phyloP scores from a whole-genome alignment of 1,140 invertebrate genomes.

The Anastrepha ludens region DNA sequence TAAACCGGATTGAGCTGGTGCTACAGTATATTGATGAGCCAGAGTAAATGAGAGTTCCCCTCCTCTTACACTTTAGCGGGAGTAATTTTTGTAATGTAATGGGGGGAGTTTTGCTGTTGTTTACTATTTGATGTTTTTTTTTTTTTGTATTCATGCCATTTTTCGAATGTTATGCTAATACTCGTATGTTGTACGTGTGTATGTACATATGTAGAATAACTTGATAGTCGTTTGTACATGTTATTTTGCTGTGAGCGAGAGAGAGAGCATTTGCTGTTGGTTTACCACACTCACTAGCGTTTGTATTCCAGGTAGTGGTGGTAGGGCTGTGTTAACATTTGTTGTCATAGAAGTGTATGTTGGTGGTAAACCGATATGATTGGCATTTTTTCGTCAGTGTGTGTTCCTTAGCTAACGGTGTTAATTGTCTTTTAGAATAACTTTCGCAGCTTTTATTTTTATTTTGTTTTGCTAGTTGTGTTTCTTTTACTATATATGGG shows the following conservation, averaged over 20 bases:
- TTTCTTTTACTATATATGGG: neutral
- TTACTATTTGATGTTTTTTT: neutral
- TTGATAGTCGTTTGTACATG: too few species aligned
- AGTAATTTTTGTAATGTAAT: slow-evolving; percentile 5
- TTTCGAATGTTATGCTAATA: slow-evolving; percentile 13
- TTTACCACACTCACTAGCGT: too few species aligned
- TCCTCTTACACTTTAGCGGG: neutral
- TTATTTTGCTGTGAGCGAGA: too few species aligned
- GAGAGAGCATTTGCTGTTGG: too few species aligned
- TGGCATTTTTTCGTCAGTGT: too few species aligned
- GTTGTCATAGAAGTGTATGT: too few species aligned
- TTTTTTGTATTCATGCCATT: neutral
- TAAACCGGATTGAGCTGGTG: slow-evolving; percentile 16
- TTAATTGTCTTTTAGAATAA: neutral
- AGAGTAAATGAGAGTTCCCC: neutral
- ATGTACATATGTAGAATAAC: neutral
- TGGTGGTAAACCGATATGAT: too few species aligned
- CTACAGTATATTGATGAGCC: neutral
- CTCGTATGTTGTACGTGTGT: neutral
- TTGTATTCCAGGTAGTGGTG: too few species aligned
- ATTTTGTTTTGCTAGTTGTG: neutral
- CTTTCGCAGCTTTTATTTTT: neutral
- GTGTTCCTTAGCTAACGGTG: neutral
- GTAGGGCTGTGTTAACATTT: too few species aligned
- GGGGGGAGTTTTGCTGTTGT: slow-evolving; percentile 9